Base-by-base conservation (phyloP, 1,140 invertebrate genomes). In the Aethina tumida region DNA sequence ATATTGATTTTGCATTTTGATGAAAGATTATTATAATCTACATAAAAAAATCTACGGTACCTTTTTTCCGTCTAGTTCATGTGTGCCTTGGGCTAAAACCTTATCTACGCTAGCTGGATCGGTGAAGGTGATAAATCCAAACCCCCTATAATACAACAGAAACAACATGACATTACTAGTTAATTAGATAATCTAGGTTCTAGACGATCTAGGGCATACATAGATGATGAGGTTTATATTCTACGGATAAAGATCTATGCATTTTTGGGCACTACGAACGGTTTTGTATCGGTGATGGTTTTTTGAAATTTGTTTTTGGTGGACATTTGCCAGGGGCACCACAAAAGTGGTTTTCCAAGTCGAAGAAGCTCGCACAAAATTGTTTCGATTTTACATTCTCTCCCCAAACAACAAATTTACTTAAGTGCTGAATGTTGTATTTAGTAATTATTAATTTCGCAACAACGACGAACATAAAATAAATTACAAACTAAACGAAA, bases 11-110 rank as follows among this genome's bases (percentile, higher is more conserved):
- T n/a, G n/a, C n/a, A n/a, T n/a, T n/a, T n/a, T n/a, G n/a, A n/a
- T n/a, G n/a, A n/a, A n/a, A n/a, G n/a, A n/a, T n/a, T n/a, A n/a
- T n/a, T n/a, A n/a, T n/a, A n/a, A n/a, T n/a, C n/a, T n/a, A n/a
- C n/a, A n/a, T n/a, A n/a, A n/a, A n/a, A n/a, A n/a, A 32, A 15
- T 15, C 16, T 33, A 14, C 38, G 71, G 77, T 73, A 91, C 87
- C 84, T 91, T 93, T 79, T 93, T 93, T 62, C 87, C 87, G 67
- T 93, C 88, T 71, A 93, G 75, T 71, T 93, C 88, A 69, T 93
- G 88, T 67, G 82, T 86, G 65, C 82, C 82, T 74, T 90, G 84
- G 57, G 86, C 82, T 73, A 92, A 77, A 64, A 93, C 88, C 79
- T 91, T 91, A 73, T 93, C 88, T 74, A 92, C 88, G 67, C 85